These are phyloP conservation scores for Hemitrygon akajei DNA, from an alignment of 2,797 vertebrate species.

Conservation along the genomic window DNA sequence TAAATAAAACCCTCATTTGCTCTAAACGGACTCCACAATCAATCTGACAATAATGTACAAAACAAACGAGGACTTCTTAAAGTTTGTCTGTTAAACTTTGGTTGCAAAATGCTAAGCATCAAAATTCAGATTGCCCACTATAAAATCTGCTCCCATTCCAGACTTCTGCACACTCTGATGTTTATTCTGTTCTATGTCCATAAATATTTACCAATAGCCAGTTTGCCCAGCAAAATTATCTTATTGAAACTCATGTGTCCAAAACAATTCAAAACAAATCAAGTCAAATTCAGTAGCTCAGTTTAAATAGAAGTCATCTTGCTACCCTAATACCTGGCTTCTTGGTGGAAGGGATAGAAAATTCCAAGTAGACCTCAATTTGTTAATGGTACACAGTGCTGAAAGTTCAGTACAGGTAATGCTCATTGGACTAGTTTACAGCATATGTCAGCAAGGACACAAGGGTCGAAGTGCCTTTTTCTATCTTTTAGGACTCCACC, in stretches of 20 bases:
- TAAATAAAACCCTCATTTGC: not conserved
- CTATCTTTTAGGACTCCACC: too few relatives aligned
- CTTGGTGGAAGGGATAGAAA: not conserved
- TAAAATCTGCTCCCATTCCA: not conserved
- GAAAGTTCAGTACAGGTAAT: too few relatives aligned
- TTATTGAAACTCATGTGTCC: not conserved
- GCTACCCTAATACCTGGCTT: not conserved
- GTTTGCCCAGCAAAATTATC: not conserved
- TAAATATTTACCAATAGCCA: not conserved
- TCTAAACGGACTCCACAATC: not conserved
- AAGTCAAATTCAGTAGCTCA: not conserved
- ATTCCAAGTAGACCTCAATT: not conserved
- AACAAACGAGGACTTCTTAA: too few relatives aligned
- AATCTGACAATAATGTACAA: not conserved
- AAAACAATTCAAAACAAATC: not conserved
- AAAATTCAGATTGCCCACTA: not conserved
- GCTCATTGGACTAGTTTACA: too few relatives aligned
- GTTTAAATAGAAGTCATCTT: not conserved
- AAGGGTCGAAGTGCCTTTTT: too few relatives aligned
- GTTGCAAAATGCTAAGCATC: not conserved
- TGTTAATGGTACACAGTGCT: too few relatives aligned
- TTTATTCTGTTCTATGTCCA: not conserved
- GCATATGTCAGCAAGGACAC: too few relatives aligned
- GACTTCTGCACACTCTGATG: too few relatives aligned
- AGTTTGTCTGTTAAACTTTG: not conserved